These are phyloP conservation scores for Porites divaricata DNA, from an alignment of 92 coral and sea anemone species.

Conservation along the genomic window DNA sequence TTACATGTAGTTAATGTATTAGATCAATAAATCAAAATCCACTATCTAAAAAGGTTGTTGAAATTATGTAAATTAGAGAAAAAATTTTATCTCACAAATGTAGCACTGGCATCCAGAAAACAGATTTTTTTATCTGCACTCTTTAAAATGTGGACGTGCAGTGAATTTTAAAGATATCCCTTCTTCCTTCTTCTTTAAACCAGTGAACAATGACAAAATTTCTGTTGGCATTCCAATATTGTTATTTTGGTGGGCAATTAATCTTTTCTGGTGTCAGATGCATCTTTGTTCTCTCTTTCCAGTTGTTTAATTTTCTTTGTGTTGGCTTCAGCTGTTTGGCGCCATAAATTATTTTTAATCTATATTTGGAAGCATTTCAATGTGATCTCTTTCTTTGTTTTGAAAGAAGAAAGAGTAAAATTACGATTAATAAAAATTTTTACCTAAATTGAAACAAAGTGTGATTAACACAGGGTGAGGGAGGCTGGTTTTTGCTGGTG, in stretches of 20 bases:
- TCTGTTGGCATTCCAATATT: background rate
- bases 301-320: background rate
- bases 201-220: too few relatives aligned
- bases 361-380: slow-evolving; percentile 1
- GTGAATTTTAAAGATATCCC: too few relatives aligned
- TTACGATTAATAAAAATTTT: background rate
- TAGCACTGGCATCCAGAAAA: too few relatives aligned
- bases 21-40: too few relatives aligned
- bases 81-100: too few relatives aligned
- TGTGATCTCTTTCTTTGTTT: slow-evolving; percentile 1
- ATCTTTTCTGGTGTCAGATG: background rate
- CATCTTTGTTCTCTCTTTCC: background rate
- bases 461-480: background rate
- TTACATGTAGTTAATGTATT: too few relatives aligned
- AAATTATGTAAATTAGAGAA: too few relatives aligned
- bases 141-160: too few relatives aligned
- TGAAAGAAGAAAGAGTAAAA: background rate
- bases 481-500: background rate
- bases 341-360: background rate
- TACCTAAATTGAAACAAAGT: background rate
- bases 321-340: background rate
- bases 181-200: too few relatives aligned
- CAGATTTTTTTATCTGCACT: too few relatives aligned
- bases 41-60: too few relatives aligned
- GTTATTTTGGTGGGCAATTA: background rate